A percentile compares a stretch with the other conserved stretches of the same genome.
phyloP scores from a whole-genome alignment of 2,888 invertebrate genomes.

The Proisotoma minuta region DNA sequence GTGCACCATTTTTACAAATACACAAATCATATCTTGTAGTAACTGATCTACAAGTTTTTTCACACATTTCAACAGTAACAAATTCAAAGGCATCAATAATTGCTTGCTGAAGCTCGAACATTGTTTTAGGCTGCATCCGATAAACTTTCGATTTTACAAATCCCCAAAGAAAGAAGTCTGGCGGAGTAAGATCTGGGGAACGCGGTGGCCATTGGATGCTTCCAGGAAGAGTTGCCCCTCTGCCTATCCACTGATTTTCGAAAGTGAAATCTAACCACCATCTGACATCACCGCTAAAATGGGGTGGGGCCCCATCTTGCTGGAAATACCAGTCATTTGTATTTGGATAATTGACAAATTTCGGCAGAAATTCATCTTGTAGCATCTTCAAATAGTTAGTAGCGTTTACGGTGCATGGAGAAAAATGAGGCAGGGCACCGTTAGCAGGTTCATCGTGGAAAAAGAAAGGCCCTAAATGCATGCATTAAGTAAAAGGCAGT shows the following conservation, averaged over 20 bases:
- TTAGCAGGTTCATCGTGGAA: background rate
- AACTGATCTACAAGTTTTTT: no score
- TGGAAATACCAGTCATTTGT: background rate
- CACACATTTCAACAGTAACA: no score
- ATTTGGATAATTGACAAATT: background rate
- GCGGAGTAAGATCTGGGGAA: background rate
- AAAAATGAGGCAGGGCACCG: no score
- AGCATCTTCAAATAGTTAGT: background rate
- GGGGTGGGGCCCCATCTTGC: background rate
- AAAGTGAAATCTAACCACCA: background rate
- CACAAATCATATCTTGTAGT: no score
- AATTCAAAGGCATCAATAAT: background rate
- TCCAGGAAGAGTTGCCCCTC: background rate
- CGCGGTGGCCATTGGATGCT: background rate
- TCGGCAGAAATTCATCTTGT: background rate
- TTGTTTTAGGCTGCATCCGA: background rate
- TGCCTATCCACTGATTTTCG: background rate
- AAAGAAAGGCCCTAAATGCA: no score
- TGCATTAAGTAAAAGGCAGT: no score
- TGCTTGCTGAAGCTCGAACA: background rate
- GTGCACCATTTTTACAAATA: no score
- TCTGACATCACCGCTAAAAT: background rate
- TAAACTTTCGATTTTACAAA: background rate
- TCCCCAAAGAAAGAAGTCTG: background rate
- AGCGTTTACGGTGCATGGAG: background rate